Percentiles rank a stretch among this genome's conserved stretches.
Evolutionary conservation across 2,113 vertebrate species (phyloP).

Genomic region (Platichthys stellatus): DNA sequence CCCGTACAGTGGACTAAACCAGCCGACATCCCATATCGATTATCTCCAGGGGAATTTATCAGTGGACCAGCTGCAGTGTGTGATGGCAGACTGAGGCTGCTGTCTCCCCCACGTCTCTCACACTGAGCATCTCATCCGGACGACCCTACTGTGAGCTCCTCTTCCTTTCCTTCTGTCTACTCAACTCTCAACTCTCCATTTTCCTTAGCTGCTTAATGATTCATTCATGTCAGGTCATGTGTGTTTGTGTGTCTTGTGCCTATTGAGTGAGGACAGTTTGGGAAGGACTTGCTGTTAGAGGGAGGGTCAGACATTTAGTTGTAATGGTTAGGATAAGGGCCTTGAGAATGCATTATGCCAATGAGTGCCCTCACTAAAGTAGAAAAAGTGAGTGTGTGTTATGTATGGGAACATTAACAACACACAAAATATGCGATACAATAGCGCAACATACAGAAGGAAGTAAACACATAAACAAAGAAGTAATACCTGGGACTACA

Average conservation of each 20-base stretch:
- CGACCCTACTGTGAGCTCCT: constrained; percentile 54
- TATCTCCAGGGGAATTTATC: not conserved
- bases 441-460: too few relatives aligned
- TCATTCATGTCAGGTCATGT: not conserved
- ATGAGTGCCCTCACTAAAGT: too few relatives aligned
- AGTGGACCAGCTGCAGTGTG: not conserved
- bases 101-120: constrained; percentile 29
- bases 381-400: not conserved
- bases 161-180: not conserved
- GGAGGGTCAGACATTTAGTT: too few relatives aligned
- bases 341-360: too few relatives aligned
- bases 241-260: too few relatives aligned
- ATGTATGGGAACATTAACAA: too few relatives aligned
- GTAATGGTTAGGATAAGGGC: too few relatives aligned
- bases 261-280: too few relatives aligned
- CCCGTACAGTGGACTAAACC: not conserved
- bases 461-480: too few relatives aligned
- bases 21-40: not conserved
- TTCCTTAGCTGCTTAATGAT: not conserved
- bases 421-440: too few relatives aligned
- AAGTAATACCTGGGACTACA: not conserved
- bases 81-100: constrained; percentile 64
- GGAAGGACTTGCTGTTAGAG: too few relatives aligned
- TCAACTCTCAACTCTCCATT: too few relatives aligned
- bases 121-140: constrained; percentile 43